phyloP scores from a whole-genome alignment of 2,888 invertebrate species.

The Cyrtodaria siliqua region DNA sequence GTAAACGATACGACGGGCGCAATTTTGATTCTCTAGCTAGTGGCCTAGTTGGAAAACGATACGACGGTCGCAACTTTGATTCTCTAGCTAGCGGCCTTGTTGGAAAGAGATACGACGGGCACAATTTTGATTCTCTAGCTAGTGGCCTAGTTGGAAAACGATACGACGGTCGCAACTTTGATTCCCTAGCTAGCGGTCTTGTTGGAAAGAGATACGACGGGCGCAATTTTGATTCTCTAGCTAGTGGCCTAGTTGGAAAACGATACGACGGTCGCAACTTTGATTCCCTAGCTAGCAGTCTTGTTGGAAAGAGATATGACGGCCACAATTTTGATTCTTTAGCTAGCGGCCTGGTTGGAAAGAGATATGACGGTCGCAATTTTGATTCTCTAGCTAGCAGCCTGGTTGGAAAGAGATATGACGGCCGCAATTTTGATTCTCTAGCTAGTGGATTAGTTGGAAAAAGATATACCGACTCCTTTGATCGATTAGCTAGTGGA shows the following conservation, averaged over 20 bases:
- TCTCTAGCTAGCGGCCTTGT: conserved; percentile 17
- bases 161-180: conserved; percentile 15
- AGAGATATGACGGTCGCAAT: neutral
- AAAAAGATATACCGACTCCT: conserved; percentile 12
- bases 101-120: conserved; percentile 26
- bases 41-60: conserved; percentile 26
- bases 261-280: conserved; percentile 15
- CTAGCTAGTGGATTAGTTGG: conserved; percentile 36
- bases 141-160: conserved; percentile 35
- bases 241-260: conserved; percentile 40
- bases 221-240: conserved; percentile 31
- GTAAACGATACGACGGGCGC: conserved; percentile 18
- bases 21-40: conserved; percentile 22
- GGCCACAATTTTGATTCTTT: conserved; percentile 6
- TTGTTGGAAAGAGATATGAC: conserved; percentile 22
- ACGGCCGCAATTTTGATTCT: conserved; percentile 26
- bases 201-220: conserved; percentile 32
- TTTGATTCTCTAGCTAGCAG: conserved; percentile 16
- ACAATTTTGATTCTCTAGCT: conserved; percentile 23
- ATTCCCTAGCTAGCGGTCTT: conserved; percentile 14
- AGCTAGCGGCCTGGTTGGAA: conserved; percentile 11
- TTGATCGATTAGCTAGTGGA: conserved; percentile 19
- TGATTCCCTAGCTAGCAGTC: conserved; percentile 18
- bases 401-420: conserved; percentile 13
- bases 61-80: conserved; percentile 20